Evolutionary conservation across 2,888 invertebrate species (phyloP).

Genomic region (Podabrus alpinus): DNA sequence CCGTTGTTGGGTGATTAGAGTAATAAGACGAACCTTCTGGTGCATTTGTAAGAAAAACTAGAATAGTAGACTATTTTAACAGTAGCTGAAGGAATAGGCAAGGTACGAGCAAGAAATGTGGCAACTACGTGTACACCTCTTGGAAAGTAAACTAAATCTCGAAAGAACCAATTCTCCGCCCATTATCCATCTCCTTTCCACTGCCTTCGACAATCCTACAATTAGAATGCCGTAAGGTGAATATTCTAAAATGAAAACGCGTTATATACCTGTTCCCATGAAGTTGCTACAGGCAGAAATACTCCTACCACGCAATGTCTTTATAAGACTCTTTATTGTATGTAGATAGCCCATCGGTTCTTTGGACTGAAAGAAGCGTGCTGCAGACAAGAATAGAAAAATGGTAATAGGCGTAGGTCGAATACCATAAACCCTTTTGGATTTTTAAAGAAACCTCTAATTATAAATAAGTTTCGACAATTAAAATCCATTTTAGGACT

Average conservation of each 20-base stretch:
- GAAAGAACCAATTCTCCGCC: constrained; percentile 9
- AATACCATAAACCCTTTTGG: constrained; percentile 12
- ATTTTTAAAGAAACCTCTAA: constrained; percentile 2
- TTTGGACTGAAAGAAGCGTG: constrained; percentile 9
- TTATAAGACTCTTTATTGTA: constrained; percentile 25
- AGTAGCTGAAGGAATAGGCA: constrained; percentile 11
- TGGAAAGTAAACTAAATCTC: constrained; percentile 24
- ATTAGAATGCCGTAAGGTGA: constrained; percentile 25
- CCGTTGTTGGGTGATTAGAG: neutral
- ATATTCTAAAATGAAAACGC: constrained; percentile 31
- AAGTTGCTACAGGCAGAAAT: constrained; percentile 31
- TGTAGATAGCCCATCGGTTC: constrained; percentile 15
- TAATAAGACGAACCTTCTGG: too few species aligned
- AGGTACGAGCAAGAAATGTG: constrained; percentile 14
- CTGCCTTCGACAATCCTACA: constrained; percentile 5
- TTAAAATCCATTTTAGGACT: constrained; percentile 14
- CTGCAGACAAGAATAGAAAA: constrained; percentile 20
- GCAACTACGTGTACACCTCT: constrained; percentile 22
- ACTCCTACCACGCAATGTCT: constrained; percentile 31
- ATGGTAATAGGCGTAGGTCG: constrained; percentile 18
- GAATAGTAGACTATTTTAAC: neutral
- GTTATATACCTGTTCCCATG: constrained; percentile 43
- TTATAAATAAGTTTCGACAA: constrained; percentile 5
- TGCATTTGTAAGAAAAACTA: neutral
- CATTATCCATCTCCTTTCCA: constrained; percentile 17